Evolutionary conservation across 1,140 invertebrate species (phyloP).

Genomic region (Centruroides sculpturatus): DNA sequence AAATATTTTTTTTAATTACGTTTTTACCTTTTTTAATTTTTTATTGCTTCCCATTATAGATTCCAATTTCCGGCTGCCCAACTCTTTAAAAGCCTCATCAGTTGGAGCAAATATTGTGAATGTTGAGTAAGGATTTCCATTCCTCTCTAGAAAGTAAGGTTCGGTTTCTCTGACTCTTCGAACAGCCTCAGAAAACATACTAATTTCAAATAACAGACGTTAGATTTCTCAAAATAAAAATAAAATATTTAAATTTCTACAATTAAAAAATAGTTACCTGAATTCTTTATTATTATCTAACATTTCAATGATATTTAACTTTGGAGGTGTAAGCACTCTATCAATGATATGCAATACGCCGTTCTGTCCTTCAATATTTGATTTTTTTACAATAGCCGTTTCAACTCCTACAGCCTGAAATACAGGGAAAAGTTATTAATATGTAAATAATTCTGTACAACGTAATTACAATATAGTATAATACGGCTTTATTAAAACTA

Average conservation of each 20-base stretch:
- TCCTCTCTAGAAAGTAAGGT: slow-evolving; percentile 23
- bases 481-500: too few relatives aligned
- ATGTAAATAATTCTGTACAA: too few relatives aligned
- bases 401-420: slow-evolving; percentile 28
- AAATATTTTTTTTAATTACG: too few relatives aligned
- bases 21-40: too few relatives aligned
- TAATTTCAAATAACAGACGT: slow-evolving; percentile 15
- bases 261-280: too few relatives aligned
- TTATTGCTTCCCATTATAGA: too few relatives aligned
- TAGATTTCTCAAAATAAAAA: neutral
- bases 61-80: too few relatives aligned
- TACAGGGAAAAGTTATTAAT: too few relatives aligned
- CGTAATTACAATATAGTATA: too few relatives aligned
- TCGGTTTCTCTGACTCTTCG: slow-evolving; percentile 23
- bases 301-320: slow-evolving; percentile 5
- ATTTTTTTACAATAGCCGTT: slow-evolving; percentile 27
- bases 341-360: slow-evolving; percentile 41
- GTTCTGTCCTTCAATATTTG: slow-evolving; percentile 35
- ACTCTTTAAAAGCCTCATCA: slow-evolving; percentile 24
- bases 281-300: too few relatives aligned
- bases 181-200: slow-evolving; percentile 31
- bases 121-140: slow-evolving; percentile 25
- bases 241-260: too few relatives aligned
- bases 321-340: slow-evolving; percentile 33
- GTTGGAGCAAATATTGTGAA: slow-evolving; percentile 40